Conservation (phyloP, 1,140 invertebrate species). For the Drosophila bocki region DNA sequence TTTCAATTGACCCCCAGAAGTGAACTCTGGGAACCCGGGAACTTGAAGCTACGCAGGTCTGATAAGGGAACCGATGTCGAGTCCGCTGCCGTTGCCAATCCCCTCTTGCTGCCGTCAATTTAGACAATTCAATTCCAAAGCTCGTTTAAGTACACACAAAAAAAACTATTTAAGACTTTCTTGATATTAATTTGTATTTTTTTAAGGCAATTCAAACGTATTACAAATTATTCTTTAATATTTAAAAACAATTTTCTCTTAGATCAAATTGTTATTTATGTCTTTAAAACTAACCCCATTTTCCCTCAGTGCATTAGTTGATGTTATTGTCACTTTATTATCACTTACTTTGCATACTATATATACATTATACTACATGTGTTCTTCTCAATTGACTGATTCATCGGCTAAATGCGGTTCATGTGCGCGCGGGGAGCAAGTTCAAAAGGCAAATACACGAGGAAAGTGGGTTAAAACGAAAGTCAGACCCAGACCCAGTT, state of each 20-base stretch:
- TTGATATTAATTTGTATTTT: too few species aligned
- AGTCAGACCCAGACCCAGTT: conserved; percentile 27
- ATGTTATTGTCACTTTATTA: conserved; percentile 58
- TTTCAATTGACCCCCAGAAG: conserved; percentile 65
- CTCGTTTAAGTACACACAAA: background rate
- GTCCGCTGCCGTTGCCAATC: conserved; percentile 2
- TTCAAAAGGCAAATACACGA: conserved; percentile 29
- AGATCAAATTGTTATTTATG: too few species aligned
- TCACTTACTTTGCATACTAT: conserved; percentile 58
- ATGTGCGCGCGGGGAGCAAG: conserved; percentile 28
- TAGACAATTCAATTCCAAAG: conserved; percentile 66
- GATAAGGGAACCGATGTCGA: conserved; percentile 43
- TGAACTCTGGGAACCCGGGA: conserved; percentile 54
- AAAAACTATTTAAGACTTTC: background rate
- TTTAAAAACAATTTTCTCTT: too few species aligned
- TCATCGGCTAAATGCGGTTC: conserved; percentile 57
- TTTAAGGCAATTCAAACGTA: background rate
- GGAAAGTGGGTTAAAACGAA: conserved; percentile 76
- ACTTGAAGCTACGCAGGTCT: conserved; percentile 15
- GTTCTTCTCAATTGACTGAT: conserved; percentile 69
- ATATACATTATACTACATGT: background rate
- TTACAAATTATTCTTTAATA: background rate
- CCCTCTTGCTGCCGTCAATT: conserved; percentile 55
- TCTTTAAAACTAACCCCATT: too few species aligned
- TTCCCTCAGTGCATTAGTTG: conserved; percentile 6